Percentiles rank a stretch among this genome's conserved stretches.
phyloP scores from a whole-genome alignment of 2,113 vertebrate species.

The Heptranchias perlo region DNA sequence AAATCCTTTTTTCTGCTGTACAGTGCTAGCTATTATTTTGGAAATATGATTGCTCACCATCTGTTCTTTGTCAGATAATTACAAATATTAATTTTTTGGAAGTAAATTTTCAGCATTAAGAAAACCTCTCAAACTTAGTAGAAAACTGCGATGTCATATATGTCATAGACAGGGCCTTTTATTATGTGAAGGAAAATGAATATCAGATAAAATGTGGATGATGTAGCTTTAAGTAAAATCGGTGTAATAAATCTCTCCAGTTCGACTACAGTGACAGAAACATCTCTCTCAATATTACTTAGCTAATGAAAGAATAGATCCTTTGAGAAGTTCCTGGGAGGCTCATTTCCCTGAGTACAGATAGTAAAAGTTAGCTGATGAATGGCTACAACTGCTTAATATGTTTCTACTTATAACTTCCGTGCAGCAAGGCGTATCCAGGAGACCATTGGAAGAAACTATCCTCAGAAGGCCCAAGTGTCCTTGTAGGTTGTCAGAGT shows the following conservation, averaged over 20 bases:
- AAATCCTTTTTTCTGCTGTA: not conserved
- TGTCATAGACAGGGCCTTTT: not conserved
- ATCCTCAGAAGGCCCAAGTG: slow-evolving; percentile 63
- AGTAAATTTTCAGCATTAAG: not conserved
- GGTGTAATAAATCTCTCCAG: slow-evolving; percentile 60
- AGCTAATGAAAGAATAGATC: slow-evolving; percentile 73
- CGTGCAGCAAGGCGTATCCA: slow-evolving; percentile 70
- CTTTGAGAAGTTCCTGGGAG: slow-evolving; percentile 72
- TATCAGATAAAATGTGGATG: not conserved
- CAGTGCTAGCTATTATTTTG: not conserved
- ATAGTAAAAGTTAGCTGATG: slow-evolving; percentile 88
- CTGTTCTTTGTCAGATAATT: not conserved
- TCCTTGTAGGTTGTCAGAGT: slow-evolving; percentile 79
- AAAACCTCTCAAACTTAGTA: not conserved
- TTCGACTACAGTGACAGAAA: slow-evolving; percentile 58
- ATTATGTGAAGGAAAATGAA: not conserved
- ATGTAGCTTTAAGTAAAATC: slow-evolving; percentile 48
- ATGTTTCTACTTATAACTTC: slow-evolving; percentile 68
- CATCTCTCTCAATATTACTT: slow-evolving; percentile 84
- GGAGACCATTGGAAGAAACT: slow-evolving; percentile 61
- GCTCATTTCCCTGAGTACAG: slow-evolving; percentile 75
- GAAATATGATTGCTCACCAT: not conserved
- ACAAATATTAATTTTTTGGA: not conserved
- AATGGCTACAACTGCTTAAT: slow-evolving; percentile 71
- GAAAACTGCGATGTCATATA: not conserved